Evolutionary conservation across 2,888 invertebrate genomes (phyloP), one percentile per base, ranked within the genome.

Genomic region (Sphaerophoria taeniata): DNA sequence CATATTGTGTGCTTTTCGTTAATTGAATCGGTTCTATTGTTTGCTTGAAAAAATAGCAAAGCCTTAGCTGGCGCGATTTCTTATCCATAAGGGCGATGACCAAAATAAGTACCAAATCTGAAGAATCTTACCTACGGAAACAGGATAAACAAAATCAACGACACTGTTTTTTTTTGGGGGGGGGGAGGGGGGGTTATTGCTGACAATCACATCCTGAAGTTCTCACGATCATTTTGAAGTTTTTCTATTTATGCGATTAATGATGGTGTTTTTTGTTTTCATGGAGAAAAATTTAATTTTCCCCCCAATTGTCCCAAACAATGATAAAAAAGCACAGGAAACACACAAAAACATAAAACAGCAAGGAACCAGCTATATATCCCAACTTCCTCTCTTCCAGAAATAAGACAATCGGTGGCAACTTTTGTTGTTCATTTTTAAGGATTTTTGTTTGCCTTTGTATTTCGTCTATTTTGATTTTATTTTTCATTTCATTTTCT

Each of bases 1-100:
- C 63, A 47, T 72, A 60, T 60, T 60, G 60, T 75, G 55, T 76
- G 70, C 61, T 49, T 65, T 65, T 84, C 51, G 47, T 53, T 81
- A 81, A 85, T 85, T 85, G 70, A 85, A 81, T 85, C 58, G 81
- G 63, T 60, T 51, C 76, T 60, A 63, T 85, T 85, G 85, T 81
- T 81, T 73, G 70, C 72, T 58, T 81, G 47, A 70, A 73, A 58
- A 36, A 79, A 51, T 49, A 76, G 61, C 71, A 63, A 67, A 75
- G 60, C 34, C 34, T 85, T 81, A 85, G 81, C 77, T 77, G 77
- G 81, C 76, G 74, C 72, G 69, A 43, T 58, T 63, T 74, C 7
- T 24, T 76, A 72, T 60, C 70, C 63, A 55, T 33, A 55, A 49
- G 24, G 36, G 65, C 51, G 31, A 69, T 31, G 39, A 47, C n/a